Conservation (phyloP, 37 sponge, comb jelly and placozoan species). For the Spongilla lacustris region DNA sequence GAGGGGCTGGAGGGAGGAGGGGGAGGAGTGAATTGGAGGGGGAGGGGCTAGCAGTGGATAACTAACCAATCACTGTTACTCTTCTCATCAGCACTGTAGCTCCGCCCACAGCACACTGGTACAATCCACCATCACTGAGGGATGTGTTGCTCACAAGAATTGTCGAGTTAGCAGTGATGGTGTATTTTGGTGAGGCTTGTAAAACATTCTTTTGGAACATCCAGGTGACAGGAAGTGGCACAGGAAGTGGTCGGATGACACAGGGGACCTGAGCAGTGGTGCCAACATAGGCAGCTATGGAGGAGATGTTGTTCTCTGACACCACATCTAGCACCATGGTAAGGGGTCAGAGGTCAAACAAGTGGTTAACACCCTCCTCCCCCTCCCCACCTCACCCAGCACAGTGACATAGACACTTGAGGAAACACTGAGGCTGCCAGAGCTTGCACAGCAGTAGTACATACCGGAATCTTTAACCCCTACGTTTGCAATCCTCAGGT, state of each 20-base stretch:
- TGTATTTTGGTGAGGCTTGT: background rate
- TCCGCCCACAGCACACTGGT: background rate
- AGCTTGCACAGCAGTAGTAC: slow-evolving; percentile 30
- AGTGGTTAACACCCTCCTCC: background rate
- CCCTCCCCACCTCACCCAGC: background rate
- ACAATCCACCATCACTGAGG: background rate
- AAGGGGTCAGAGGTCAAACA: background rate
- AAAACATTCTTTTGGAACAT: background rate
- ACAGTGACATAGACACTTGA: background rate
- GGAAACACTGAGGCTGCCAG: slow-evolving; percentile 12
- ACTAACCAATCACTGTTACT: background rate
- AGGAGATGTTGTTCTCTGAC: background rate
- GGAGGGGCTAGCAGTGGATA: background rate
- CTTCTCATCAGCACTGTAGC: background rate
- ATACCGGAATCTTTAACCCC: slow-evolving; percentile 9
- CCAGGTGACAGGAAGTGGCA: background rate
- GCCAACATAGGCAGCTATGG: background rate
- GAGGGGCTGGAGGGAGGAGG: background rate
- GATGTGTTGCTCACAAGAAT: background rate
- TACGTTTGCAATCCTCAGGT: slow-evolving; percentile 13
- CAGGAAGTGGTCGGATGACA: background rate
- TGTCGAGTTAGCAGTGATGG: background rate
- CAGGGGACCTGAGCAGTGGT: background rate
- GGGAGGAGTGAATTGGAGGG: background rate
- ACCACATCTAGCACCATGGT: background rate